Percentiles rank a stretch among this genome's conserved stretches.
phyloP scores from a whole-genome alignment of 2,797 vertebrate species.

The Falco cherrug region DNA sequence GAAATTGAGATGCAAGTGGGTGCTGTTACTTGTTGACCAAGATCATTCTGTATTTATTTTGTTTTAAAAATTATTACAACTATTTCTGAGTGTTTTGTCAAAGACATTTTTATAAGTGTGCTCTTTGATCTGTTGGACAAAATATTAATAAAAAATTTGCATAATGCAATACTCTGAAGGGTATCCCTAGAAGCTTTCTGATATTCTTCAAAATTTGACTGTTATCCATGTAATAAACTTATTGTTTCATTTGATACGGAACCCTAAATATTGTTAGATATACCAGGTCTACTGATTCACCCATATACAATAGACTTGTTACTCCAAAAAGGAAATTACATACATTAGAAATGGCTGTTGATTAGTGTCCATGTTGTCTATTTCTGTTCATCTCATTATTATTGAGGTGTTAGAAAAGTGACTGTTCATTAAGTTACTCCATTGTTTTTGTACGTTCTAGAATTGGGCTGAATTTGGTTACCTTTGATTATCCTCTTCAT shows the following conservation, averaged over 20 bases:
- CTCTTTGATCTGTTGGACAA: neutral
- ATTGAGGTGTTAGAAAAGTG: neutral
- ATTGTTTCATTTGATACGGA: neutral
- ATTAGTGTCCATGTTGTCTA: neutral
- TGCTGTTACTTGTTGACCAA: neutral
- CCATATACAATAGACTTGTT: neutral
- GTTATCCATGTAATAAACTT: neutral
- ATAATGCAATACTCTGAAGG: neutral
- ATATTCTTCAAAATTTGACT: neutral
- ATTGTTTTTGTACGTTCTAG: neutral
- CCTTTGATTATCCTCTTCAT: neutral
- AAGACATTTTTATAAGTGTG: neutral
- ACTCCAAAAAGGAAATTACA: neutral
- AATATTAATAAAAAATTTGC: fast-evolving
- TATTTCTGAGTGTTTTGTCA: neutral
- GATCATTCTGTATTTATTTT: neutral
- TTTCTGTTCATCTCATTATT: neutral
- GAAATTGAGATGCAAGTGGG: neutral
- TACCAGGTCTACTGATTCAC: neutral
- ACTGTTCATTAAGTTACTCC: neutral
- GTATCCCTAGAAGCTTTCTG: neutral
- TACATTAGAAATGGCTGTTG: neutral
- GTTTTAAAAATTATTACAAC: neutral
- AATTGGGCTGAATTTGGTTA: neutral
- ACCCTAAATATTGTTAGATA: neutral